phyloP scores from a whole-genome alignment of 2,888 invertebrate genomes.

The Alentia gelatinosa region DNA sequence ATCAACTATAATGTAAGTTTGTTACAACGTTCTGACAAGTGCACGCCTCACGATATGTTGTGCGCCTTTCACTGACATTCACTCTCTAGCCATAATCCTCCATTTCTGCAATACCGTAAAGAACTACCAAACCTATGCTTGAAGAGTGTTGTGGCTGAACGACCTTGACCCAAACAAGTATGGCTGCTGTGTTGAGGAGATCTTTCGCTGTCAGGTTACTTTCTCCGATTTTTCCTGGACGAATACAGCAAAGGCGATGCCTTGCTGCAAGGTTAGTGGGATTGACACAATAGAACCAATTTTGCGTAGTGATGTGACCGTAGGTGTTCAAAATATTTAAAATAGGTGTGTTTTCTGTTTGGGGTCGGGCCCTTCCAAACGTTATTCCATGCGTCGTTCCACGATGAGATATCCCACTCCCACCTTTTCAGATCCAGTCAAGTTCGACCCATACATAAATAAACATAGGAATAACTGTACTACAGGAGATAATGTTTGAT shows the following conservation, averaged over 20 bases:
- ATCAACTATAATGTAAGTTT: no score
- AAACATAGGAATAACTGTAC: no score
- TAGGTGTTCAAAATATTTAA: background rate
- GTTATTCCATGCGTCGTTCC: background rate
- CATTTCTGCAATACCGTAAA: no score
- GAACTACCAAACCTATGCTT: no score
- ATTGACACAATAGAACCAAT: background rate
- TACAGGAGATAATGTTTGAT: no score
- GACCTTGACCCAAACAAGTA: slow-evolving; percentile 52
- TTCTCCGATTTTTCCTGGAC: slow-evolving; percentile 35
- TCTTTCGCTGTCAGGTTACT: background rate
- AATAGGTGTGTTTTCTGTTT: background rate
- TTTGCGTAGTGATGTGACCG: background rate
- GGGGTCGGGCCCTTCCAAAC: background rate
- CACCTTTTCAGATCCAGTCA: background rate
- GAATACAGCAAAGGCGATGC: background rate
- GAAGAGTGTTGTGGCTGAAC: background rate
- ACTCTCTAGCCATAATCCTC: no score
- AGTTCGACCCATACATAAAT: background rate
- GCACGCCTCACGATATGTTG: no score
- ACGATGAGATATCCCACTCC: background rate
- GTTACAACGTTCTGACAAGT: no score
- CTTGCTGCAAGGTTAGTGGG: slow-evolving; percentile 22
- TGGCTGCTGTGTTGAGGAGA: slow-evolving; percentile 40
- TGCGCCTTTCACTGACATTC: no score